Percentiles rank a stretch among this genome's conserved stretches.
Conservation (phyloP, 2,797 vertebrate genomes). For the Eulemur albifrons region DNA sequence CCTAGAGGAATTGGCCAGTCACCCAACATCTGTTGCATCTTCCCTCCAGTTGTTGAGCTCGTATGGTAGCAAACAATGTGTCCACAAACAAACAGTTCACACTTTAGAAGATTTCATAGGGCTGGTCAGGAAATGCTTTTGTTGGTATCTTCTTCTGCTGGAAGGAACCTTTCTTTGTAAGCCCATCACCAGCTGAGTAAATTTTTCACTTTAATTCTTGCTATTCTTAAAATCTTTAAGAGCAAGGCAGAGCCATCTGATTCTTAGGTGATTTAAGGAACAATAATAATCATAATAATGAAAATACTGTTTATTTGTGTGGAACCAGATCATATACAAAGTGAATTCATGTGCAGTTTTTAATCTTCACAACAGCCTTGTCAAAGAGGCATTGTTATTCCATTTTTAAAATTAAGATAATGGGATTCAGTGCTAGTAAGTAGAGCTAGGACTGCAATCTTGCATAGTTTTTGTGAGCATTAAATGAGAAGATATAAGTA, state of each 20-base stretch:
- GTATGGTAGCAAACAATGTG: conserved; percentile 3
- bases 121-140: conserved; percentile 21
- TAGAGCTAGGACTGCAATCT: neutral
- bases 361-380: neutral
- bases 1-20: conserved; percentile 62
- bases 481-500: neutral
- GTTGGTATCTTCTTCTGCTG: neutral
- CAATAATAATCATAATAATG: neutral
- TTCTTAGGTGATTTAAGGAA: conserved; percentile 12
- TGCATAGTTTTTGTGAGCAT: neutral
- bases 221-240: neutral
- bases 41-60: neutral
- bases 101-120: neutral
- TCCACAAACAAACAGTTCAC: conserved; percentile 28
- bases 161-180: neutral
- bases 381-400: neutral
- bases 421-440: neutral
- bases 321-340: neutral
- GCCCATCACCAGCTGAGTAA: neutral
- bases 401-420: neutral
- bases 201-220: neutral
- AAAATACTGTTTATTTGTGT: neutral
- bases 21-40: neutral
- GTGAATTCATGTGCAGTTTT: neutral
- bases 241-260: neutral